Conservation (phyloP, 2,113 vertebrate species). For the Poecilia latipinna region DNA sequence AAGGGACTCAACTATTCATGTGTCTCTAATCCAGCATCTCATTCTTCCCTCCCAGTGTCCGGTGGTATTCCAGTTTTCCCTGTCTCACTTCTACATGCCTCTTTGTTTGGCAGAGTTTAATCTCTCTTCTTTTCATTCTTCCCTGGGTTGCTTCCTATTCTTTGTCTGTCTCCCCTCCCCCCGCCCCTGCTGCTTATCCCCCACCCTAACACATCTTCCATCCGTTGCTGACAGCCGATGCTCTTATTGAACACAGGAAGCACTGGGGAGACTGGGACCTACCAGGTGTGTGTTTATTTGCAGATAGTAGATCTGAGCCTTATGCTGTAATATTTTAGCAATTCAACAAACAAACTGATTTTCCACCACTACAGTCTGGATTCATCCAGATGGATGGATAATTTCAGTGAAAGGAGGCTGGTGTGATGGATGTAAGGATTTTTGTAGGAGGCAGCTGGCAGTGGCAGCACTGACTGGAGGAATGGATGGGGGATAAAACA, state of each 20-base stretch:
- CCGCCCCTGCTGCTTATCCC: conserved; percentile 1
- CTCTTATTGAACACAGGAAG: conserved; percentile 46
- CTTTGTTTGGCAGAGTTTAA: conserved; percentile 17
- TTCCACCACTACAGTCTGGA: conserved; percentile 13
- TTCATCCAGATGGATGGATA: conserved; percentile 18
- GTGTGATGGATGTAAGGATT: conserved; percentile 8
- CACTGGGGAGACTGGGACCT: conserved; percentile 46
- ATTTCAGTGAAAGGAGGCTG: conserved; percentile 16
- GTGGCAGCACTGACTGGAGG: conserved; percentile 43
- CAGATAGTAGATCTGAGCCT: conserved; percentile 29
- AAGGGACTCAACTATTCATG: conserved; percentile 35
- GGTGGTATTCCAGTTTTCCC: neutral
- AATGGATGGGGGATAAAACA: conserved; percentile 32
- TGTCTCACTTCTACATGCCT: neutral
- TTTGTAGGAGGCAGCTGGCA: conserved; percentile 29
- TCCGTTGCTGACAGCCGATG: neutral
- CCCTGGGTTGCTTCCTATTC: conserved; percentile 7
- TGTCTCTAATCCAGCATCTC: conserved; percentile 51
- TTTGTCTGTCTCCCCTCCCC: conserved; percentile 40
- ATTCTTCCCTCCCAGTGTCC: conserved; percentile 30
- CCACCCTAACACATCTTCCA: neutral
- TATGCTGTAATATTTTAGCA: conserved; percentile 38
- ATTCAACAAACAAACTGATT: conserved; percentile 54
- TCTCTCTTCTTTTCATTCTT: conserved; percentile 8
- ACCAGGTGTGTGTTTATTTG: conserved; percentile 33